Evolutionary conservation across 2,888 invertebrate species (phyloP).

Genomic region (Synanthedon tipuliformis): DNA sequence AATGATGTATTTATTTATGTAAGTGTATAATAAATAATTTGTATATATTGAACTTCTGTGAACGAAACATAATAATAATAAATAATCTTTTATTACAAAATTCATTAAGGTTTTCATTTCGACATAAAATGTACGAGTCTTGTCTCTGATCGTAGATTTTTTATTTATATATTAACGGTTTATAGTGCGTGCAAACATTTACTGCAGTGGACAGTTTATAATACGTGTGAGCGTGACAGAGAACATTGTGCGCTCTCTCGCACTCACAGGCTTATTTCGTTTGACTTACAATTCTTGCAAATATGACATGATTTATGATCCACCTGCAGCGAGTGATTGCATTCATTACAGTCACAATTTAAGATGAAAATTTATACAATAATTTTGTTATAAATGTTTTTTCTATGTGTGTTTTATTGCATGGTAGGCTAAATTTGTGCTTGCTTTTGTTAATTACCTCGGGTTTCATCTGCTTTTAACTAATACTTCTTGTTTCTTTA

Average conservation of each 20-base stretch:
- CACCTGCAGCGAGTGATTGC: too few relatives aligned
- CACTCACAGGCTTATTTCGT: too few relatives aligned
- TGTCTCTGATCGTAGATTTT: conserved; percentile 49
- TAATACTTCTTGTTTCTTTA: neutral
- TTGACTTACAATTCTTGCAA: too few relatives aligned
- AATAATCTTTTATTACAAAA: conserved; percentile 65
- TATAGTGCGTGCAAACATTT: conserved; percentile 8
- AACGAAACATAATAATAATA: conserved; percentile 56
- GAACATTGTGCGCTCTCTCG: too few relatives aligned
- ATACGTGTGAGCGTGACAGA: too few relatives aligned
- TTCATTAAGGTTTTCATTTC: conserved; percentile 50
- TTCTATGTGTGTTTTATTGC: neutral
- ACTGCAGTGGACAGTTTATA: too few relatives aligned
- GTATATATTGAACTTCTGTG: conserved; percentile 68
- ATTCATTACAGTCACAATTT: conserved; percentile 5
- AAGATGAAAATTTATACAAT: neutral
- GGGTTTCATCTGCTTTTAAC: neutral
- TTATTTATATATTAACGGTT: conserved; percentile 24
- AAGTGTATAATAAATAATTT: conserved; percentile 63
- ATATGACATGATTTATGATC: too few relatives aligned
- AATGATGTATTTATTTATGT: conserved; percentile 55
- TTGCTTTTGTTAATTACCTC: neutral
- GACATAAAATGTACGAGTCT: conserved; percentile 33
- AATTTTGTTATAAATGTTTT: neutral
- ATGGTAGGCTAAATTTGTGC: neutral